Conservation (phyloP, 2,797 vertebrate species). For the Poecilia wingei region DNA sequence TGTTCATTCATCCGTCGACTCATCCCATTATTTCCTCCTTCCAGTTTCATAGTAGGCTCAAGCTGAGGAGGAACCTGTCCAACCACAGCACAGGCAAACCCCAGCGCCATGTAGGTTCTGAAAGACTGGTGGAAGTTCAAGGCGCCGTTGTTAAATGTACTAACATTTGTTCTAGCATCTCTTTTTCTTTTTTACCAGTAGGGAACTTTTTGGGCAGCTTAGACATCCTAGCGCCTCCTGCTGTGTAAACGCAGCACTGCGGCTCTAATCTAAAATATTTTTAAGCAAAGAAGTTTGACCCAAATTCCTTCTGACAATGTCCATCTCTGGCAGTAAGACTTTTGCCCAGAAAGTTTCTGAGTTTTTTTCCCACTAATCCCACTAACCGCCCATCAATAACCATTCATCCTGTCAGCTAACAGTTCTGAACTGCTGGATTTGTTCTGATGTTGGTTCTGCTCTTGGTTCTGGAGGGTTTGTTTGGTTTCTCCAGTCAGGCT, state of each 20-base stretch:
- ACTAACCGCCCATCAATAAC: background rate
- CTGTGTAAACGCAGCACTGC: background rate
- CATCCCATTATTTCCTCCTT: slow-evolving; percentile 26
- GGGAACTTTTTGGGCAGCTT: slow-evolving; percentile 20
- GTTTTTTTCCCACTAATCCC: slow-evolving; percentile 21
- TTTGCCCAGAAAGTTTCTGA: slow-evolving; percentile 16
- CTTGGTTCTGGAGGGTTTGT: background rate
- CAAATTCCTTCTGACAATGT: background rate
- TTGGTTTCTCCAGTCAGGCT: background rate
- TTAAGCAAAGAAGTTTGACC: background rate
- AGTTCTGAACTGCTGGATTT: background rate
- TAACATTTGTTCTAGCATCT: slow-evolving; percentile 14
- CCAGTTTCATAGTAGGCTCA: slow-evolving; percentile 64
- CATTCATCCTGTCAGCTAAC: background rate
- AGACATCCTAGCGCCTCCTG: background rate
- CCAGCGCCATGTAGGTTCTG: slow-evolving; percentile 69
- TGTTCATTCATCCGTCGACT: background rate
- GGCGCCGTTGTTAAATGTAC: background rate
- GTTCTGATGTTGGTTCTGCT: background rate
- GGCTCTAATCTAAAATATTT: background rate
- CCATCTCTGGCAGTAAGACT: background rate
- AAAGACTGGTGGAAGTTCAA: slow-evolving; percentile 30
- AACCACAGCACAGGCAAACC: slow-evolving; percentile 65
- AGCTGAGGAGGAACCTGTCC: slow-evolving; percentile 77
- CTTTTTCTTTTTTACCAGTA: background rate